These are phyloP conservation scores for Hippocampus comes DNA, from an alignment of 2,113 vertebrate genomes.

Conservation along the genomic window DNA sequence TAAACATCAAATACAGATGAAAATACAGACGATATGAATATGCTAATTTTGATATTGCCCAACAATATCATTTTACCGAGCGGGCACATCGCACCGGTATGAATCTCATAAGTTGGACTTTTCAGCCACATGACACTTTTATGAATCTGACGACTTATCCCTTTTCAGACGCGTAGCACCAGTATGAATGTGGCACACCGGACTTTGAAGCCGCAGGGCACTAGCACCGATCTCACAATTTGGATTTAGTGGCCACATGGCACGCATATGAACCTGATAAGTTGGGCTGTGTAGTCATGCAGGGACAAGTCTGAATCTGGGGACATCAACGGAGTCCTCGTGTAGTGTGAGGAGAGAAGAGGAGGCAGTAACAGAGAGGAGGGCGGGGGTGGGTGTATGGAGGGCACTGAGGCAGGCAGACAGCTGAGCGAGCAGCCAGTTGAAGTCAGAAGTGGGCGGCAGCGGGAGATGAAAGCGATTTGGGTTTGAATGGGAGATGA, in stretches of 20 bases:
- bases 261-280: neutral
- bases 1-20: neutral
- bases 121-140: no score
- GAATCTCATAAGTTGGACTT: no score
- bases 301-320: neutral
- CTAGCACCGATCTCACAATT: neutral
- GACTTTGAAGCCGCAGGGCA: neutral
- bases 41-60: neutral
- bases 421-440: constrained; percentile 21
- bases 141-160: no score
- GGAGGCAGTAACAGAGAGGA: neutral
- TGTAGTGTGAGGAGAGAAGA: constrained; percentile 8
- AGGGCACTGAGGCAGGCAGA: constrained; percentile 6
- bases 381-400: neutral
- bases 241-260: neutral
- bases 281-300: neutral
- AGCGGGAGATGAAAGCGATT: constrained; percentile 49
- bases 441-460: constrained; percentile 40
- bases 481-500: constrained; percentile 52
- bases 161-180: neutral
- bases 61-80: neutral
- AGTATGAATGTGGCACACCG: neutral
- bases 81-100: no score
- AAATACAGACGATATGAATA: neutral
- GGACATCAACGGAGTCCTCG: neutral